Evolutionary conservation across 2,888 invertebrate species (phyloP).

Genomic region (Tiliacea citrago): DNA sequence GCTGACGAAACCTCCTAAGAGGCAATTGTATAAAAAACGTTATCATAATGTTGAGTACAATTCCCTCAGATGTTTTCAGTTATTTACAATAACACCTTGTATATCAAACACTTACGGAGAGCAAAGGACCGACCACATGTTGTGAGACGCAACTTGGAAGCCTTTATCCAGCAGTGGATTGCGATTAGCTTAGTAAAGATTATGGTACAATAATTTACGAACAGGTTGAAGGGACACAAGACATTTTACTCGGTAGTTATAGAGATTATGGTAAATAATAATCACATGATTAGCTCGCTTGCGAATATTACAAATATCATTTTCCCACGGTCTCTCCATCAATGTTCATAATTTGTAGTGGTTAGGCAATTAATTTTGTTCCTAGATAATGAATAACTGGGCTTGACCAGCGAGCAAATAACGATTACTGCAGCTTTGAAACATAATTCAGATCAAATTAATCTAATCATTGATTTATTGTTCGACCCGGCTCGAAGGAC

Average conservation of each 20-base stretch:
- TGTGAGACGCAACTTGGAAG: not conserved
- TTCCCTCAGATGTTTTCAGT: not conserved
- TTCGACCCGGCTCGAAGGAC: conserved; percentile 1
- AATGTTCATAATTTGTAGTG: conserved; percentile 35
- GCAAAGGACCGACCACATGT: not conserved
- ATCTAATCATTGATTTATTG: conserved; percentile 41
- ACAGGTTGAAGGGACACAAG: not conserved
- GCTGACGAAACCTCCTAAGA: not conserved
- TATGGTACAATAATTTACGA: conserved; percentile 15
- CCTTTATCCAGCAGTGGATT: not conserved
- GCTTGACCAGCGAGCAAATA: conserved; percentile 21
- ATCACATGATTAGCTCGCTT: conserved; percentile 26
- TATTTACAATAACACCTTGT: too few species aligned
- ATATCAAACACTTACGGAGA: not conserved
- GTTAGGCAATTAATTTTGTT: conserved; percentile 44
- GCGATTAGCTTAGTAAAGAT: not conserved
- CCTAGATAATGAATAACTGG: conserved; percentile 25
- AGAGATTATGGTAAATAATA: conserved; percentile 34
- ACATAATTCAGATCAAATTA: conserved; percentile 36
- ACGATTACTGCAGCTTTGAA: conserved; percentile 24
- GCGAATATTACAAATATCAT: conserved; percentile 52
- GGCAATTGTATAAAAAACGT: too few species aligned
- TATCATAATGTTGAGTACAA: not conserved
- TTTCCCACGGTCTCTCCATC: conserved; percentile 48
- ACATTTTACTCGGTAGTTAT: conserved; percentile 17